phyloP scores from a whole-genome alignment of 2,888 invertebrate species.

The Phaonia tiefii region DNA sequence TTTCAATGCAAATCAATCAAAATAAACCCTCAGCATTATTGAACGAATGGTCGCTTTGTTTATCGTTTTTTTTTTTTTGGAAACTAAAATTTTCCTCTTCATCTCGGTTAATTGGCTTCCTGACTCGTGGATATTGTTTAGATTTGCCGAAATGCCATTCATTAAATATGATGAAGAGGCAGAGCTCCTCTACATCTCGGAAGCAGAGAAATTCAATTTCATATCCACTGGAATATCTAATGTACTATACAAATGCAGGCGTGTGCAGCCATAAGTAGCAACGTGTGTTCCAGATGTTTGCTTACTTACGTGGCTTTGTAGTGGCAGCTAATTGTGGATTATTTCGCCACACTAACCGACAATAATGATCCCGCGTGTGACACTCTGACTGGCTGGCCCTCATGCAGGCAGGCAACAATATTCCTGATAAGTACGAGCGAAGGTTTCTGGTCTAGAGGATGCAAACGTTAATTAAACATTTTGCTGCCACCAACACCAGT shows the following conservation, averaged over 20 bases:
- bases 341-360: constrained; percentile 50
- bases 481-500: too few species aligned
- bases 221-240: constrained; percentile 51
- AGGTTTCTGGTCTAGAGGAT: background rate
- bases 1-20: background rate
- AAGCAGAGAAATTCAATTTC: constrained; percentile 16
- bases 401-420: background rate
- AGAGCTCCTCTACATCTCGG: background rate
- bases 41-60: background rate
- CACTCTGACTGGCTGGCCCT: constrained; percentile 4
- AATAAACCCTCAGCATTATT: background rate
- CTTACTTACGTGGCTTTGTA: constrained; percentile 19
- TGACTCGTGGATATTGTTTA: background rate
- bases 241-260: constrained; percentile 49
- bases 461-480: too few species aligned
- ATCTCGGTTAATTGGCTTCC: background rate
- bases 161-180: background rate
- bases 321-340: constrained; percentile 60
- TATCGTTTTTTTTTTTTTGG: constrained; percentile 1
- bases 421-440: background rate
- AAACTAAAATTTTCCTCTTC: background rate
- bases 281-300: constrained; percentile 24
- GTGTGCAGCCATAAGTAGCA: constrained; percentile 50
- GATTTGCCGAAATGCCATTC: background rate
- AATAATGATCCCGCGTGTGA: constrained; percentile 61